Percentiles rank a stretch among this genome's conserved stretches.
phyloP scores from a whole-genome alignment of 2,888 invertebrate species.

The Diploptera punctata region DNA sequence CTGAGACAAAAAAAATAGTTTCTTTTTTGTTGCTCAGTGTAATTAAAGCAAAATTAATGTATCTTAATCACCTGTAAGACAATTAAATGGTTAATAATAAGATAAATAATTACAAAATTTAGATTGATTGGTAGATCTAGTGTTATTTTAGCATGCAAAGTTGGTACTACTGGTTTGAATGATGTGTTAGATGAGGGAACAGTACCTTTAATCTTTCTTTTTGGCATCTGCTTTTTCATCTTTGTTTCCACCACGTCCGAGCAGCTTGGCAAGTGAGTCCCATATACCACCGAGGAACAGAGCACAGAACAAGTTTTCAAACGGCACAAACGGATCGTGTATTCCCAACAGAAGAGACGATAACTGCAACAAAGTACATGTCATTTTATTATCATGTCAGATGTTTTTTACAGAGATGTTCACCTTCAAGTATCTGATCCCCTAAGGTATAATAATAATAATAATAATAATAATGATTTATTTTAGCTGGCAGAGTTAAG shows the following conservation, averaged over 20 bases:
- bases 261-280: conserved; percentile 92
- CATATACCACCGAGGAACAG: conserved; percentile 97
- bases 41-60: neutral
- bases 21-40: too few species aligned
- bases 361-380: conserved; percentile 59
- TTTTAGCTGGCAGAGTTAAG: too few species aligned
- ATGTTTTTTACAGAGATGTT: too few species aligned
- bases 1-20: too few species aligned
- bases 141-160: neutral
- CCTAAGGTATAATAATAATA: too few species aligned
- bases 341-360: conserved; percentile 96
- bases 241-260: conserved; percentile 81
- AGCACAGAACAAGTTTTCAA: conserved; percentile 97
- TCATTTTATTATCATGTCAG: neutral
- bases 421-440: too few species aligned
- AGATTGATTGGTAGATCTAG: neutral
- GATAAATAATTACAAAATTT: neutral
- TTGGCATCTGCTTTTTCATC: conserved; percentile 81
- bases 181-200: too few species aligned
- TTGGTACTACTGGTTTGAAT: neutral
- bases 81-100: neutral
- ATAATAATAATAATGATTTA: too few species aligned
- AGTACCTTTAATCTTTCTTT: conserved; percentile 72
- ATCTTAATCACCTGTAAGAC: neutral
- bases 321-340: conserved; percentile 98